Evolutionary conservation across 2,888 invertebrate genomes (phyloP), one percentile per base, ranked within the genome.

Genomic region (Meganola albula): DNA sequence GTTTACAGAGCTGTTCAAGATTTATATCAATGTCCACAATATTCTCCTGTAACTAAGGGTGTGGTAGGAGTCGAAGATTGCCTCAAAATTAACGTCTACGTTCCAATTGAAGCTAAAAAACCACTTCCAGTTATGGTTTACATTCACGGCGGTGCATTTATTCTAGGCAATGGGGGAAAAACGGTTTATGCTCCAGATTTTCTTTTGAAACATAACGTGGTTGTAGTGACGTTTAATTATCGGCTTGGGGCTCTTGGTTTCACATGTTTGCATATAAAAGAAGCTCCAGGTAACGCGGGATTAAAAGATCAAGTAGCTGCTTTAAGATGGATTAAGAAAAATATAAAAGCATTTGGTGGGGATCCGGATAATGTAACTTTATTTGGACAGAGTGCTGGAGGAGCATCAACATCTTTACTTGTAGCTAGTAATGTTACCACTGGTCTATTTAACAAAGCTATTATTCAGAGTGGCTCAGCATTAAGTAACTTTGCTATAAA

Each of bases 341-440:
- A 83, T 36, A 78, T 83, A 5, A 75, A 70, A 10, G 68, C 72
- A 0, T 83, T 83, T 40, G 78, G 80, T 4, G 83, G 83, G 4
- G 79, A 83, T 43, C 72, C 75, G 5, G 70, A 82, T 29, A 76
- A 79, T 45, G 49, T 83, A 3, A 82, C 83, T 0, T 23, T 80
- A 2, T 82, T 82, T 41, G 83, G 83, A 2, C 75, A 78, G 44
- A 83, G 83, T 34, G 80, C 83, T 12, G 83, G 83, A 7, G 79
- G 56, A 2, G 50, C 68, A 0, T 80, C 82, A 0, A 46, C 54
- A 1, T 68, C 79, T 0, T 36, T 80, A 8, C 49, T 82, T 11
- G 26, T 77, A 32, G 66, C 71, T 3, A 78, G 74, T 47, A 50
- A 71, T 24, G 46, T 56, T 6, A 67, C 78, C n/a, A 44, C 63